Evolutionary conservation across 1,140 invertebrate genomes (phyloP), one percentile per base, ranked within the genome.

Genomic region (Trichonephila clavipes): DNA sequence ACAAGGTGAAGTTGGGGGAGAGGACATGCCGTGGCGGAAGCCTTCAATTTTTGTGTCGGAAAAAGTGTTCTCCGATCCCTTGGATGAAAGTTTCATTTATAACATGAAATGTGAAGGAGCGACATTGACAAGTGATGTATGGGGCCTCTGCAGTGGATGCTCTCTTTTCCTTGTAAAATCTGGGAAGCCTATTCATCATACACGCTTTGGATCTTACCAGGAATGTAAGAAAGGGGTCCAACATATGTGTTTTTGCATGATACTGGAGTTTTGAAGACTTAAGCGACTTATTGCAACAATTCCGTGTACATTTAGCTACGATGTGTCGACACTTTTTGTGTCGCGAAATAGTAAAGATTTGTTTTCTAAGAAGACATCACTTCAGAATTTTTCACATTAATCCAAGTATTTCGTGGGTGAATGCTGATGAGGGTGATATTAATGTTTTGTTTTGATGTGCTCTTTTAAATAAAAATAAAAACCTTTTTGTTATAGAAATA

Each of bases 41-140:
- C 81, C 81, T 83, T 58, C 81, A 83, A 83, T 83, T 83, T 83
- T n/a, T 19, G 81, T 58, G 40, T 58, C 81, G 44, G 58, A 91
- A 91, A 91, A 83, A 83, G 77, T 82, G 72, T 82, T 82, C 59
- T 91, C 59, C 72, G 89, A 90, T 90, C 88, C 88, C 66, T 0
- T 59, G 89, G 89, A 91, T 91, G 89, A 91, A 91, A 91, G 89
- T 91, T 91, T 91, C 89, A 91, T 91, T 91, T 91, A 83, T 91
- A 91, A 91, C 72, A 62, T 12, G 89, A 91, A 91, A 91, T 91
- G 89, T 91, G 51, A 61, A 64, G 58, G 89, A 44, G 62, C n/a
- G 89, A 91, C 89, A 91, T 28, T 91, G 89, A 91, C 89, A 83
- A 40, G 89, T 91, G 89, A 91, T 91, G 77, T 82, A 91, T 91